phyloP scores from a whole-genome alignment of 2,797 vertebrate genomes.

The Emydoidea blandingii region DNA sequence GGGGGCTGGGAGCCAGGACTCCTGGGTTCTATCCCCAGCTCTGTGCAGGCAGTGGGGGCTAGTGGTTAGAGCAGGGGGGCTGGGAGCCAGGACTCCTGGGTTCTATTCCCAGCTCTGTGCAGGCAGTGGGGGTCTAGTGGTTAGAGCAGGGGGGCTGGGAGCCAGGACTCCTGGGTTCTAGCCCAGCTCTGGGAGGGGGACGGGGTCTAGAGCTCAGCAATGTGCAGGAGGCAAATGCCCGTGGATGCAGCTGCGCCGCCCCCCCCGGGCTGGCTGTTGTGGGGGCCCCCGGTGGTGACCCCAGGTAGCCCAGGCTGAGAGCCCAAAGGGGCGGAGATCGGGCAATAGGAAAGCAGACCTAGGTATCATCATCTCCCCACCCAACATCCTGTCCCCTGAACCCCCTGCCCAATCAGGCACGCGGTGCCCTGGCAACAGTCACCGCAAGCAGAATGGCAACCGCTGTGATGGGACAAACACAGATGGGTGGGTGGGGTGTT shows the following conservation, averaged over 20 bases:
- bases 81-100: background rate
- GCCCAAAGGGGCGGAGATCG: background rate
- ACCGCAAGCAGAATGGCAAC: no score
- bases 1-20: background rate
- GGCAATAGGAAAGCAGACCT: background rate
- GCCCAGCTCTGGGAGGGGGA: background rate
- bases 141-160: background rate
- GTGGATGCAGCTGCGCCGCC: background rate
- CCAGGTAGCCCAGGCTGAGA: background rate
- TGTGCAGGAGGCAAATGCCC: background rate
- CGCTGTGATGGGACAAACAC: background rate
- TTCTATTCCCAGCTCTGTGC: background rate
- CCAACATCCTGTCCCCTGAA: background rate
- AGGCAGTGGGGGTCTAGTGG: background rate
- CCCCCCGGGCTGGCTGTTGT: background rate
- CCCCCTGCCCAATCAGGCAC: background rate
- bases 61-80: background rate
- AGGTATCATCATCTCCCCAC: background rate
- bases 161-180: background rate
- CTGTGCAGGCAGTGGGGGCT: no score
- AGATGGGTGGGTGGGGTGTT: background rate
- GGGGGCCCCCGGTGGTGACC: background rate
- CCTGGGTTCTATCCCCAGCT: no score
- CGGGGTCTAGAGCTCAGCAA: background rate
- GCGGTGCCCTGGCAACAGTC: background rate